These are phyloP conservation scores for Himalopsyche tibetana DNA, from an alignment of 2,888 invertebrate genomes.

Conservation along the genomic window DNA sequence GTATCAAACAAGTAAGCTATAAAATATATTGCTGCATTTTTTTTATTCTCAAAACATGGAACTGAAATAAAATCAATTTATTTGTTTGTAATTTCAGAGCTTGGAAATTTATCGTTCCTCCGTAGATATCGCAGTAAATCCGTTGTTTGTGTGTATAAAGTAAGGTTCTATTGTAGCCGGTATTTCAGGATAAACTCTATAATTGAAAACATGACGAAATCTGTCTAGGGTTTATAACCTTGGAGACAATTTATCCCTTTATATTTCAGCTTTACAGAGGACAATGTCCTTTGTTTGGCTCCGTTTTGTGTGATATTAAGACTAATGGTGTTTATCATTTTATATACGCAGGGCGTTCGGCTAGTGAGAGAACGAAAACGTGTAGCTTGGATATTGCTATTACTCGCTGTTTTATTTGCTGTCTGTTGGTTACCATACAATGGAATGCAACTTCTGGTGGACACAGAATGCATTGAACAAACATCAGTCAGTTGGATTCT, in stretches of 20 bases:
- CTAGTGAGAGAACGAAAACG: conserved; percentile 83
- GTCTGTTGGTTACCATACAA: conserved; percentile 89
- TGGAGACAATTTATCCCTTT: not conserved
- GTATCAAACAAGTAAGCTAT: too few relatives aligned
- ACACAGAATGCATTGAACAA: conserved; percentile 75
- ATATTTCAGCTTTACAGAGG: not conserved
- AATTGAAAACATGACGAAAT: conserved; percentile 15
- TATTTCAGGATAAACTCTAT: not conserved
- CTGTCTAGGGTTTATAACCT: not conserved
- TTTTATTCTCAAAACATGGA: too few relatives aligned
- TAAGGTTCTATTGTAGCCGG: not conserved
- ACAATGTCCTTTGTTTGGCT: not conserved
- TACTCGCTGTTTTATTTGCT: conserved; percentile 85
- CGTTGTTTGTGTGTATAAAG: too few relatives aligned
- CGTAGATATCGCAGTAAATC: not conserved
- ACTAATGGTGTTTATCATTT: conserved; percentile 49
- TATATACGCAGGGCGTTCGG: conserved; percentile 75
- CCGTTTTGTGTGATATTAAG: not conserved
- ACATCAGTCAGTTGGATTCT: conserved; percentile 73
- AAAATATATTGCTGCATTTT: too few relatives aligned
- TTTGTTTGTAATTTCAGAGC: too few relatives aligned
- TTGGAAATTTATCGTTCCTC: too few relatives aligned
- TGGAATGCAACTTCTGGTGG: conserved; percentile 81
- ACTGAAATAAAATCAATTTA: too few relatives aligned
- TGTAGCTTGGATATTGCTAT: conserved; percentile 85